Conservation (phyloP, 2,113 vertebrate genomes). For the Crotalus viridis region DNA sequence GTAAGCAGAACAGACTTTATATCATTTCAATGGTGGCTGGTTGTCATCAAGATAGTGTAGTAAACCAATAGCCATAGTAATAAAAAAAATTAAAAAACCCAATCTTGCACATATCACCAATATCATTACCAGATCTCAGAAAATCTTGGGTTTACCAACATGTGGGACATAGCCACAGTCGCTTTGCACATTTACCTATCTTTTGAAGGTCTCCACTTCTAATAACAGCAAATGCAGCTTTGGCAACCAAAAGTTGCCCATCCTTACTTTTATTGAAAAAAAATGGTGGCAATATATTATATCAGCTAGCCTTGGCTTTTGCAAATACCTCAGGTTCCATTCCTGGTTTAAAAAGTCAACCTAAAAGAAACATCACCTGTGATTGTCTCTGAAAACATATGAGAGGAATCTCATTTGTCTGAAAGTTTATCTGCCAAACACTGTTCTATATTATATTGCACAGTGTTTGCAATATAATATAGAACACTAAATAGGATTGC, state of each 20-base stretch:
- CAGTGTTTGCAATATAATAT: not conserved
- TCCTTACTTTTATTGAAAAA: not conserved
- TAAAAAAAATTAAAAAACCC: not conserved
- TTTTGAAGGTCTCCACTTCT: not conserved
- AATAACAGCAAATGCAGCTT: not conserved
- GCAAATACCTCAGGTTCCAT: not conserved
- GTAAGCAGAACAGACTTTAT: no score
- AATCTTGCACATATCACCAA: not conserved
- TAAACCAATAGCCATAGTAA: not conserved
- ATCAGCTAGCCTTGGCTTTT: not conserved
- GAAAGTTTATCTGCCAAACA: not conserved
- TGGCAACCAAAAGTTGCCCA: not conserved
- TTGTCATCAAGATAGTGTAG: not conserved
- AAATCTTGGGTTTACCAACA: not conserved
- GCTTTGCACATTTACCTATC: not conserved
- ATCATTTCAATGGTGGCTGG: not conserved
- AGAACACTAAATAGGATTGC: conserved; percentile 3
- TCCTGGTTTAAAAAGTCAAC: not conserved
- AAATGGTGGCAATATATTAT: not conserved
- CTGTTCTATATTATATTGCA: no score
- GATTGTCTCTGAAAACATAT: not conserved
- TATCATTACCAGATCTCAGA: not conserved
- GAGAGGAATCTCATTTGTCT: not conserved
- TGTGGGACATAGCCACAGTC: not conserved
- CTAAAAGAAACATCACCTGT: not conserved